A percentile compares a stretch with the other conserved stretches of the same genome.
These are phyloP conservation scores for Helicolenus hilgendorfi DNA, from an alignment of 2,797 vertebrate species.

Conservation along the genomic window DNA sequence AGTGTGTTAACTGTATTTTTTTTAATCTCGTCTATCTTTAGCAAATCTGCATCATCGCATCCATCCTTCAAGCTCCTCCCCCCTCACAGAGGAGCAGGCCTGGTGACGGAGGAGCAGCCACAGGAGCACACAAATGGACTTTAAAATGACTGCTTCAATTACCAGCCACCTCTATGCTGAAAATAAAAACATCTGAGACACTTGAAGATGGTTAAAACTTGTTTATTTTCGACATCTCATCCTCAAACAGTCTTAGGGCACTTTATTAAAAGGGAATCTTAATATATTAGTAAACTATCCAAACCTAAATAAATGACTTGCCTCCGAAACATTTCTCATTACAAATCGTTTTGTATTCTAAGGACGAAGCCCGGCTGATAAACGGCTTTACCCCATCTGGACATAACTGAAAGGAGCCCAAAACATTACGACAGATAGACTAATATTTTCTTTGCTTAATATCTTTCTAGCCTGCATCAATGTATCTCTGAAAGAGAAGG, in stretches of 20 bases:
- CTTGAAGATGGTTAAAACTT: conserved; percentile 8
- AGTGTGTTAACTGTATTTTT: neutral
- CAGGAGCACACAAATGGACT: conserved; percentile 1
- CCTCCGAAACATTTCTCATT: conserved; percentile 25
- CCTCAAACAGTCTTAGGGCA: conserved; percentile 43
- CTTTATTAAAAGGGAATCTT: conserved; percentile 33
- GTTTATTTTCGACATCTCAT: conserved; percentile 57
- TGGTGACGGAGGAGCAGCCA: conserved; percentile 40
- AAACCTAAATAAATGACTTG: conserved; percentile 37
- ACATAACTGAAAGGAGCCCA: conserved; percentile 12
- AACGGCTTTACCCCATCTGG: neutral
- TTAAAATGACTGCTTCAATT: neutral
- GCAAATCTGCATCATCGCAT: conserved; percentile 79
- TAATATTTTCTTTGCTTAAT: conserved; percentile 33
- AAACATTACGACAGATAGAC: conserved; percentile 31
- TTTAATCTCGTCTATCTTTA: conserved; percentile 26
- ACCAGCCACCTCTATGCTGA: neutral
- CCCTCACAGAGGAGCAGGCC: neutral
- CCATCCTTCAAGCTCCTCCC: conserved; percentile 33
- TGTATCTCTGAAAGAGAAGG: conserved; percentile 15
- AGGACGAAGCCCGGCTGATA: conserved; percentile 7
- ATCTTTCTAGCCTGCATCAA: conserved; percentile 6
- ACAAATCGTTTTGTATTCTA: conserved; percentile 25
- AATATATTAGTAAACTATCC: conserved; percentile 35
- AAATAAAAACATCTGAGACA: conserved; percentile 20